Evolutionary conservation across 1,140 invertebrate genomes (phyloP), one percentile per base, ranked within the genome.

Genomic region (Lepidurus arcticus): DNA sequence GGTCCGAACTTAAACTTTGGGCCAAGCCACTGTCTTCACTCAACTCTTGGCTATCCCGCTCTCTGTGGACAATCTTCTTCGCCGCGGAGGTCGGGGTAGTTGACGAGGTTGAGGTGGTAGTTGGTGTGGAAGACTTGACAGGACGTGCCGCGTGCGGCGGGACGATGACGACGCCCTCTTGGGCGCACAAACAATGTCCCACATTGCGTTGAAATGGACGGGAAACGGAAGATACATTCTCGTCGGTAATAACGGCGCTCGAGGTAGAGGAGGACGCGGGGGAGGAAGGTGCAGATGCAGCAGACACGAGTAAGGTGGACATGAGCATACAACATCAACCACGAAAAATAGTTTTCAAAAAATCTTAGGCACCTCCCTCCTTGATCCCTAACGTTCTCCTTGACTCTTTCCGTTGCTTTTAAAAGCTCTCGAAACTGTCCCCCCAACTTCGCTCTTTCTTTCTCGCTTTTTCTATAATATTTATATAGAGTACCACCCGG

Each of bases 161-260:
- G 34, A 8, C 43, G 6, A 76, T 44, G 24, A 42, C 76, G 13
- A 44, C 44, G n/a, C 42, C 21, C 24, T 76, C 76, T 76, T 76
- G 45, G 44, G 76, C 44, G 44, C 76, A 76, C 44, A 76, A 53
- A 53, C 76, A 76, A 26, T 65, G 76, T 10, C 76, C 76, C 53
- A 65, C 53, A 65, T 65, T 65, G 53, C 53, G 53, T 65, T 65
- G 53, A 65, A 65, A 65, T n/a, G 53, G 53, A 65, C n/a, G 53
- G 53, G 53, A 65, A 65, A 21, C 53, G 53, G 53, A 65, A 65
- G 53, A 65, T 21, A 21, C 21, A 21, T 65, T 65, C 21, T 65
- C 53, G 53, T 65, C 53, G 53, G 53, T 65, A 65, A 65, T 65
- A 21, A 21, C 53, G 53, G 53, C 53, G 53, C 53, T 65, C 53